Evolutionary conservation across 92 coral and sea anemone species (phyloP).

Genomic region (Porites divaricata): DNA sequence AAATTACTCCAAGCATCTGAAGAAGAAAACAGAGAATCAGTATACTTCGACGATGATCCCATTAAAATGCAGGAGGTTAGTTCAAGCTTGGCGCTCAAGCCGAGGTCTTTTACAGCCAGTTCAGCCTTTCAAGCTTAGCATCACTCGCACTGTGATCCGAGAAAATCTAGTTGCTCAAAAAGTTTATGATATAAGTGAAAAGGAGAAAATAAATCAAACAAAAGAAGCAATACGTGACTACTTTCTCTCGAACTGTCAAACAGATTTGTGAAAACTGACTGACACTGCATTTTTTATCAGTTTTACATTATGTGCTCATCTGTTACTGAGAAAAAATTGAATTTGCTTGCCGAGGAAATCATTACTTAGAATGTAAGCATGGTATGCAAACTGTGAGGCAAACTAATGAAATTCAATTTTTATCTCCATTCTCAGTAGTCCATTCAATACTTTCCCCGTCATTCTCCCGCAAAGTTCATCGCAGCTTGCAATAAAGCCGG

Average conservation of each 20-base stretch:
- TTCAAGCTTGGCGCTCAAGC: too few species aligned
- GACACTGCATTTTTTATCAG: neutral
- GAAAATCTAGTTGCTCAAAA: neutral
- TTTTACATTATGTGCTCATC: neutral
- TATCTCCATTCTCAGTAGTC: too few species aligned
- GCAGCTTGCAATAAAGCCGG: too few species aligned
- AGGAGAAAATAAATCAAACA: slow-evolving; percentile 5
- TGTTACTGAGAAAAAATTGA: neutral
- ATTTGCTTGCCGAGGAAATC: neutral
- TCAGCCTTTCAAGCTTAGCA: neutral
- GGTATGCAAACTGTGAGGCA: too few species aligned
- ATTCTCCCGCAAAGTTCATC: too few species aligned
- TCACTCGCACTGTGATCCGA: neutral
- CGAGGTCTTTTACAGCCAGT: too few species aligned
- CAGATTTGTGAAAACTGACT: neutral
- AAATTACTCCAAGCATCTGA: neutral
- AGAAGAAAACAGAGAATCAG: neutral
- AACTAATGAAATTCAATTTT: too few species aligned
- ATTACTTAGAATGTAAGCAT: too few species aligned
- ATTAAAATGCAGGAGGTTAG: neutral
- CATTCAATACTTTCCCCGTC: too few species aligned
- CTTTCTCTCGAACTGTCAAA: neutral
- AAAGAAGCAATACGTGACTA: neutral
- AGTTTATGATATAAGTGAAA: neutral
- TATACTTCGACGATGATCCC: neutral